A percentile compares a stretch with the other conserved stretches of the same genome.
Evolutionary conservation across 2,113 vertebrate species (phyloP).

Genomic region (Boulengerochromis microlepis): DNA sequence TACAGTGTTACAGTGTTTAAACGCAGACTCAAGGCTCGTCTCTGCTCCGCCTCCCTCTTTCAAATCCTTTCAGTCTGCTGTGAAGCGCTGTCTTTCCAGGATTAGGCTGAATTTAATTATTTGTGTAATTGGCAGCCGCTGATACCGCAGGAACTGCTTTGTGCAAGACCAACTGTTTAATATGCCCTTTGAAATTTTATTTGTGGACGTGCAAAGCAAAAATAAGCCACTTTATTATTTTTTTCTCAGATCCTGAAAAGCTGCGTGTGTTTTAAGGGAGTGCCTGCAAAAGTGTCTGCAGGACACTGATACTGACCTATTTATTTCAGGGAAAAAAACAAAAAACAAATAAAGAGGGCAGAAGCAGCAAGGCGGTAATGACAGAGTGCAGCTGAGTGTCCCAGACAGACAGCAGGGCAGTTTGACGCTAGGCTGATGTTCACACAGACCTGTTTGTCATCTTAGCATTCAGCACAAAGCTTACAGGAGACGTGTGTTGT

Average conservation of each 20-base stretch:
- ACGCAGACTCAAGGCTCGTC: not conserved
- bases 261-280: not conserved
- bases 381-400: conserved; percentile 12
- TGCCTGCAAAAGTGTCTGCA: not conserved
- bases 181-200: not conserved
- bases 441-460: conserved; percentile 45
- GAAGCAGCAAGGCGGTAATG: conserved; percentile 5
- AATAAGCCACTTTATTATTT: not conserved
- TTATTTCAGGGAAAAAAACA: not conserved
- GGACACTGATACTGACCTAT: not conserved
- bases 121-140: not conserved
- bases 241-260: not conserved
- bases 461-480: conserved; percentile 22
- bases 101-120: not conserved
- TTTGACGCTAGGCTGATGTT: conserved; percentile 6
- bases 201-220: not conserved
- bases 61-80: not conserved
- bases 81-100: not conserved
- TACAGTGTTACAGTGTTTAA: not conserved
- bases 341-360: not conserved
- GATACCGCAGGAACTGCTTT: not conserved
- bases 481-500: not conserved
- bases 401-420: conserved; percentile 25
- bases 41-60: not conserved
- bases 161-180: not conserved